Conservation (phyloP, 64 coral and sea anemone genomes). For the Astreopora myriophthalma region DNA sequence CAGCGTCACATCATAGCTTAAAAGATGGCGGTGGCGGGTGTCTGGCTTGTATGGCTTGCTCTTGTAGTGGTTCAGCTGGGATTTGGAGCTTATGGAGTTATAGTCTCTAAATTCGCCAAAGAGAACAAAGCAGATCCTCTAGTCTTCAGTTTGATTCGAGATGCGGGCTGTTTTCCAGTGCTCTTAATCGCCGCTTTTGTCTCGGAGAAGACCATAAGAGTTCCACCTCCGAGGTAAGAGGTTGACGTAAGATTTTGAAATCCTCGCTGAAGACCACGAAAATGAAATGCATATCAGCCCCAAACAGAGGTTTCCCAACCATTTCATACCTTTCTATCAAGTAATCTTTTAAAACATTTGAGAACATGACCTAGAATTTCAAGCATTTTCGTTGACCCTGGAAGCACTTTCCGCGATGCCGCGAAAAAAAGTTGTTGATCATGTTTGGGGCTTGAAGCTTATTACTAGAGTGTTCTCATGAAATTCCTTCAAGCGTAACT, state of each 20-base stretch:
- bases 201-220: slow-evolving; percentile 45
- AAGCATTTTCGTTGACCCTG: no score
- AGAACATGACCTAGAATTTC: no score
- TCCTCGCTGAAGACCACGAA: no score
- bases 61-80: slow-evolving; percentile 76
- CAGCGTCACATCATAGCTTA: not conserved
- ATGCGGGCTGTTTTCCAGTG: slow-evolving; percentile 84
- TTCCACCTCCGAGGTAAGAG: slow-evolving; percentile 53
- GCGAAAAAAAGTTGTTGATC: no score
- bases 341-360: no score
- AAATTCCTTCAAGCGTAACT: no score
- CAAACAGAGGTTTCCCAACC: not conserved
- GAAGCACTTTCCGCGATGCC: no score
- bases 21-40: slow-evolving; percentile 20
- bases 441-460: no score
- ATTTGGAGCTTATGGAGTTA: slow-evolving; percentile 89
- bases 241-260: not conserved
- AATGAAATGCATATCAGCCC: no score
- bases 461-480: no score
- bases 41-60: slow-evolving; percentile 73
- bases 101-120: slow-evolving; percentile 84
- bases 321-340: not conserved
- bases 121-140: slow-evolving; percentile 84
- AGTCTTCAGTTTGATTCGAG: slow-evolving; percentile 78
- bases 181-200: slow-evolving; percentile 80